Percentiles rank a stretch among this genome's conserved stretches.
These are phyloP conservation scores for Micromesistius poutassou DNA, from an alignment of 2,797 vertebrate genomes.

Conservation along the genomic window DNA sequence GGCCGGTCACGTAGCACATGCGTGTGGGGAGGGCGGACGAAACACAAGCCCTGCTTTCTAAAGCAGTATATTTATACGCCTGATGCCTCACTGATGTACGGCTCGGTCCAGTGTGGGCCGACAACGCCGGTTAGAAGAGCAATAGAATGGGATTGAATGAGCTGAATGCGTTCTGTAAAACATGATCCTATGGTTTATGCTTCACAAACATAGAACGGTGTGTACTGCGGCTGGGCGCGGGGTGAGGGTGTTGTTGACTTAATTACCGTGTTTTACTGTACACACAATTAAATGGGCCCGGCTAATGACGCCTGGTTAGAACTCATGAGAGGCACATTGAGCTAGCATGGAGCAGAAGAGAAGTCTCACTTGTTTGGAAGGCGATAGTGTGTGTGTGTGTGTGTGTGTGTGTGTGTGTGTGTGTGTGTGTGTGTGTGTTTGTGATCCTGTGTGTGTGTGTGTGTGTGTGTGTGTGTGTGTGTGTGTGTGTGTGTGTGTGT, in stretches of 20 bases:
- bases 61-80: not conserved
- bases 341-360: conserved; percentile 44
- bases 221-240: not conserved
- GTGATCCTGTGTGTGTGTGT: conserved; percentile 33
- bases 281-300: conserved; percentile 21
- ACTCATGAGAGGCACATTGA: conserved; percentile 61
- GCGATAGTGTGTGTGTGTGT: conserved; percentile 21
- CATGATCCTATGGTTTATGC: not conserved
- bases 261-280: conserved; percentile 24
- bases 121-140: not conserved
- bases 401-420: not conserved
- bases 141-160: not conserved
- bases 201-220: not conserved
- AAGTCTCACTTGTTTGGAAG: conserved; percentile 62
- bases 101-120: not conserved
- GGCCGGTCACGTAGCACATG: not conserved
- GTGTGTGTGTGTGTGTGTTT: conserved; percentile 1
- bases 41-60: not conserved
- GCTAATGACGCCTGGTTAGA: conserved; percentile 41
- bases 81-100: not conserved
- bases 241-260: conserved; percentile 7
- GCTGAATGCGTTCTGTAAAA: not conserved
- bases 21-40: not conserved
- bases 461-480: not conserved
- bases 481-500: not conserved